Conservation (phyloP, 2,888 invertebrate genomes). For the Harpalus rufipes region DNA sequence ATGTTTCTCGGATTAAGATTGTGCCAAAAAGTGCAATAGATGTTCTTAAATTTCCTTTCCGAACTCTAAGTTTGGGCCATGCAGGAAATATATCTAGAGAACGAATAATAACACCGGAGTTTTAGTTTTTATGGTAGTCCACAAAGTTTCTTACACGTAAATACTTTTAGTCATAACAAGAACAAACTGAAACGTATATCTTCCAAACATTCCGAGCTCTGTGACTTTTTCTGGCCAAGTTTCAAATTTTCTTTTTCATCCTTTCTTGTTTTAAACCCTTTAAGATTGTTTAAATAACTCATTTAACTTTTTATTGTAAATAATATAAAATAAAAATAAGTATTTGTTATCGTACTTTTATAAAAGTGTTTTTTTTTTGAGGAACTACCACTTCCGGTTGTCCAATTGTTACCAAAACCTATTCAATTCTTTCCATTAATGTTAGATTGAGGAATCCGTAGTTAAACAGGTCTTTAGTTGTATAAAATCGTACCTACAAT, state of each 20-base stretch:
- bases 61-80: slow-evolving; percentile 1
- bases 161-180: slow-evolving; percentile 45
- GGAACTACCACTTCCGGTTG: no score
- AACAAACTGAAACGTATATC: slow-evolving; percentile 26
- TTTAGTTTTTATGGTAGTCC: slow-evolving; percentile 22
- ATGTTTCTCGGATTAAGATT: neutral
- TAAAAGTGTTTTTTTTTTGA: no score
- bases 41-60: slow-evolving; percentile 29
- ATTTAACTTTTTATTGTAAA: no score
- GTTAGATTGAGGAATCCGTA: no score
- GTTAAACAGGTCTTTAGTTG: no score
- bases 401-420: no score
- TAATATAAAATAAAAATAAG: no score
- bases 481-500: no score
- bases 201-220: slow-evolving; percentile 11
- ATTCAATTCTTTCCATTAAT: no score
- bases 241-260: slow-evolving; percentile 24
- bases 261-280: neutral
- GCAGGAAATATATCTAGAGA: slow-evolving; percentile 3
- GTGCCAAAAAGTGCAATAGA: slow-evolving; percentile 23
- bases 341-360: no score
- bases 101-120: slow-evolving; percentile 31
- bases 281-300: neutral
- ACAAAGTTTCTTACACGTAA: slow-evolving; percentile 38
- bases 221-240: neutral